Percentiles rank a stretch among this genome's conserved stretches.
Evolutionary conservation across 2,888 invertebrate species (phyloP).

Genomic region (Drosophila crucigera): DNA sequence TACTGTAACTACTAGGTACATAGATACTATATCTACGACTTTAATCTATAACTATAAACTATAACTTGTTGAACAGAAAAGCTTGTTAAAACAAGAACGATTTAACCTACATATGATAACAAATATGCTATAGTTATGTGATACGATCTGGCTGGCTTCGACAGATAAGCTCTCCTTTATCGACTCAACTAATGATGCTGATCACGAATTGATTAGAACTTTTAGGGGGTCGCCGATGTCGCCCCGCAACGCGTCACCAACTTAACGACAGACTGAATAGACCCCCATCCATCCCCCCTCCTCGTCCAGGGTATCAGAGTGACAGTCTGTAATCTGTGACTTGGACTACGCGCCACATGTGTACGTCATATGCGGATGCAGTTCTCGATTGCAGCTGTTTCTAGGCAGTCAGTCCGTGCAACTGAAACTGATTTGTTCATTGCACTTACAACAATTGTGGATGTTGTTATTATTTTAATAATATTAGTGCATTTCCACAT

Average conservation of each 20-base stretch:
- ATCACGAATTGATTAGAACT: not conserved
- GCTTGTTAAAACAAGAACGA: not conserved
- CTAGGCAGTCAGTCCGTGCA: conserved; percentile 32
- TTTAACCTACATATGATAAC: not conserved
- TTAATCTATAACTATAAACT: not conserved
- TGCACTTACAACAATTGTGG: conserved; percentile 46
- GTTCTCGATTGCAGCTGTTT: conserved; percentile 44
- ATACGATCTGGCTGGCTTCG: not conserved
- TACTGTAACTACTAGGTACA: too few species aligned
- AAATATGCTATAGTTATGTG: not conserved
- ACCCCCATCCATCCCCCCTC: not conserved
- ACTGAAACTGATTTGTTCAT: conserved; percentile 39
- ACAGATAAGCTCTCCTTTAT: not conserved
- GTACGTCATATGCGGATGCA: conserved; percentile 58
- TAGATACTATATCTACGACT: too few species aligned
- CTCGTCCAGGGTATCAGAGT: not conserved
- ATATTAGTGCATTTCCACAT: conserved; percentile 53
- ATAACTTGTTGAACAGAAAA: not conserved
- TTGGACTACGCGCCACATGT: not conserved
- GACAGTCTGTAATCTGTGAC: conserved; percentile 18
- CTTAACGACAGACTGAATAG: not conserved
- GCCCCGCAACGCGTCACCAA: not conserved
- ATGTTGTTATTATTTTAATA: conserved; percentile 28
- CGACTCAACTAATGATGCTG: not conserved
- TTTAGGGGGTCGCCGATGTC: not conserved